A percentile compares a stretch with the other conserved stretches of the same genome.
These are phyloP conservation scores for Rotaria macrura DNA, from an alignment of 2,888 invertebrate genomes.

Conservation along the genomic window DNA sequence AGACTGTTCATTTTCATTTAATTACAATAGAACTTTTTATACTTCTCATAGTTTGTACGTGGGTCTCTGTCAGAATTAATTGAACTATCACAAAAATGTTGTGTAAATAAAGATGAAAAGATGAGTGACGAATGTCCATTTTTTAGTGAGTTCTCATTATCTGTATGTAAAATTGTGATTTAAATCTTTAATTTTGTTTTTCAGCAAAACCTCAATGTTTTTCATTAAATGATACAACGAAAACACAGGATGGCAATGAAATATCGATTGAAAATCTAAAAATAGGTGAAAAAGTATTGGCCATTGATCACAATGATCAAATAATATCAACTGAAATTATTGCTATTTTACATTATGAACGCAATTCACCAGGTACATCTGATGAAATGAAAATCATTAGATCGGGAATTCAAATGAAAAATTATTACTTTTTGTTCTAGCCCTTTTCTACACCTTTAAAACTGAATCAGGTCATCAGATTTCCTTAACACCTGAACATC, in stretches of 20 bases:
- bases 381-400: too few relatives aligned
- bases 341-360: constrained; percentile 13
- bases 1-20: background rate
- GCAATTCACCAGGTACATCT: background rate
- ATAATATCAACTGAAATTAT: constrained; percentile 29
- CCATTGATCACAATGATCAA: constrained; percentile 23
- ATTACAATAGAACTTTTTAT: background rate
- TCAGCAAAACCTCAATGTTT: constrained; percentile 22
- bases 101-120: constrained; percentile 22
- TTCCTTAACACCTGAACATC: background rate
- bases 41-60: constrained; percentile 25
- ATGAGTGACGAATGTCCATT: constrained; percentile 31
- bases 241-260: constrained; percentile 15
- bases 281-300: constrained; percentile 30
- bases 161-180: too few relatives aligned
- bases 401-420: too few relatives aligned
- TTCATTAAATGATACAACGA: constrained; percentile 20
- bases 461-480: background rate
- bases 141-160: background rate
- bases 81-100: constrained; percentile 29
- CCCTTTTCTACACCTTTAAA: background rate
- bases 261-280: constrained; percentile 24
- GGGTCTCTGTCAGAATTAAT: constrained; percentile 29
- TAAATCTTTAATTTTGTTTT: background rate
- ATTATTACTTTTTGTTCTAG: background rate